These are phyloP conservation scores for Heliconius ismenius DNA, from an alignment of 2,888 invertebrate genomes.

Conservation along the genomic window DNA sequence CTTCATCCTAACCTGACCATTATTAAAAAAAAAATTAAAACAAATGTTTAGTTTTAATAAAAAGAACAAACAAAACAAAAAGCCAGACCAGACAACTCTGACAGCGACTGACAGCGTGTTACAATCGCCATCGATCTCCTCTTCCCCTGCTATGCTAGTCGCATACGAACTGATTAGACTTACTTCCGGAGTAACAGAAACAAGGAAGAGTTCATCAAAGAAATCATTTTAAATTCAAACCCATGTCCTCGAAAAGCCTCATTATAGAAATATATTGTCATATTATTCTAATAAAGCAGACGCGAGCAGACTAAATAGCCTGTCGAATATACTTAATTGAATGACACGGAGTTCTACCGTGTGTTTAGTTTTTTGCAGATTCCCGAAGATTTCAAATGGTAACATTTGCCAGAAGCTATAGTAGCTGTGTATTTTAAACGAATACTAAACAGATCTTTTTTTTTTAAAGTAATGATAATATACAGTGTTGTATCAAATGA, in stretches of 20 bases:
- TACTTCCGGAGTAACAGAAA: constrained; percentile 41
- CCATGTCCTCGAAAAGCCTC: constrained; percentile 28
- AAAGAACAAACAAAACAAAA: constrained; percentile 5
- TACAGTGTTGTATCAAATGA: neutral
- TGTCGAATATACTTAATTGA: constrained; percentile 26
- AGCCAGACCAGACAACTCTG: constrained; percentile 25
- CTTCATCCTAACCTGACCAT: neutral
- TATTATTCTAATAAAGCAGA: constrained; percentile 25
- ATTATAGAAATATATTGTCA: constrained; percentile 37
- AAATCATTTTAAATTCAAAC: constrained; percentile 39
- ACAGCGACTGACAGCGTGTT: constrained; percentile 24
- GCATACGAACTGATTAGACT: constrained; percentile 38
- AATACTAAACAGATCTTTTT: constrained; percentile 21
- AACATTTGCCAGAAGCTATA: constrained; percentile 16
- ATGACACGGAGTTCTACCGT: constrained; percentile 18
- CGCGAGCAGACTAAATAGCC: constrained; percentile 28
- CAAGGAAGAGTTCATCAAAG: constrained; percentile 39
- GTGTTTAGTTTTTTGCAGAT: constrained; percentile 19
- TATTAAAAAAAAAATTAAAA: neutral
- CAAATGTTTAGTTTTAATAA: neutral
- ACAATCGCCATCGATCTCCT: constrained; percentile 39
- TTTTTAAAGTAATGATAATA: neutral
- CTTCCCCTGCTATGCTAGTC: constrained; percentile 39
- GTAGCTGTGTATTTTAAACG: constrained; percentile 14
- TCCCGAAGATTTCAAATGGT: constrained; percentile 15